These are phyloP conservation scores for Drosophila littoralis DNA, from an alignment of 1,140 invertebrate genomes.

Conservation along the genomic window DNA sequence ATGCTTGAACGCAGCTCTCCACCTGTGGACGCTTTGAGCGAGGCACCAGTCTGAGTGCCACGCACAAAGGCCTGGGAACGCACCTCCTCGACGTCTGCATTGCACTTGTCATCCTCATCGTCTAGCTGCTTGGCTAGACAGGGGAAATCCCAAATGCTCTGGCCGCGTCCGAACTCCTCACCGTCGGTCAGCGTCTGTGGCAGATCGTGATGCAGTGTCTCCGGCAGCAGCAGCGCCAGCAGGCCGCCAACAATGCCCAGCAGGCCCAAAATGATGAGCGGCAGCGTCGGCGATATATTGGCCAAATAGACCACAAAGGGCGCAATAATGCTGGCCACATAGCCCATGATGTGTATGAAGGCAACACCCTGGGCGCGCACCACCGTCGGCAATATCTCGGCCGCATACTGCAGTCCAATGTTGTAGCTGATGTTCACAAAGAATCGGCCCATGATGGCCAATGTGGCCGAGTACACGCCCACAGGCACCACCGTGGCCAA, in stretches of 20 bases:
- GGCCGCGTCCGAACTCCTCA: conserved; percentile 92
- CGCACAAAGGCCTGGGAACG: conserved; percentile 72
- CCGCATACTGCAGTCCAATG: conserved; percentile 94
- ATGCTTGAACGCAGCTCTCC: conserved; percentile 89
- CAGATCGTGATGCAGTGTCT: conserved; percentile 92
- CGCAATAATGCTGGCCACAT: conserved; percentile 92
- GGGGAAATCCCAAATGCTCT: conserved; percentile 91
- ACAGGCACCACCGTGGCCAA: conserved; percentile 89
- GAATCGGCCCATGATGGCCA: conserved; percentile 92
- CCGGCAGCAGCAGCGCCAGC: conserved; percentile 90
- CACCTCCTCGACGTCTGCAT: conserved; percentile 68
- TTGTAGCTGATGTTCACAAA: conserved; percentile 95
- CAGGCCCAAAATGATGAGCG: conserved; percentile 90
- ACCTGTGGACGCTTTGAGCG: conserved; percentile 87
- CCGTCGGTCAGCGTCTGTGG: conserved; percentile 93
- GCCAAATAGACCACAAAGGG: conserved; percentile 93
- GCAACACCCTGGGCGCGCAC: conserved; percentile 93
- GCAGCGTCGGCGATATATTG: conserved; percentile 88
- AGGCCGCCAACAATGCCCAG: conserved; percentile 90
- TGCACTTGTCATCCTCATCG: conserved; percentile 59
- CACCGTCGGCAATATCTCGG: conserved; percentile 93
- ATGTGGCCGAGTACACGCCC: conserved; percentile 88
- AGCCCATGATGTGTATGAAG: conserved; percentile 94
- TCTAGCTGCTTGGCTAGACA: conserved; percentile 86
- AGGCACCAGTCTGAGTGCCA: conserved; percentile 84